Evolutionary conservation across 2,113 vertebrate species (phyloP).

Genomic region (Periophthalmus modestus): DNA sequence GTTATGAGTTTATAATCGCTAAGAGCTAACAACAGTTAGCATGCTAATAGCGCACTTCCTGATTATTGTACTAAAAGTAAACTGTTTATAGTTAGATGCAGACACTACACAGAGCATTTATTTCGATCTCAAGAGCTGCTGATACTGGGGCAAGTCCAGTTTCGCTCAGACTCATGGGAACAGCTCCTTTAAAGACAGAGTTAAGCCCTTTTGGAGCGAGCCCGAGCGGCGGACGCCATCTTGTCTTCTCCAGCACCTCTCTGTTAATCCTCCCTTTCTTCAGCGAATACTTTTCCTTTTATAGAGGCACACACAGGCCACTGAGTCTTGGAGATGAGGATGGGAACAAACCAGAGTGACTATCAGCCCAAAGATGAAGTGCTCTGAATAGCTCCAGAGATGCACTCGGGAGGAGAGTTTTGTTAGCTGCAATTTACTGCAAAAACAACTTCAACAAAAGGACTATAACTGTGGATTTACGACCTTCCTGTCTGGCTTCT

Average conservation of each 20-base stretch:
- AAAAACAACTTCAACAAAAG: conserved; percentile 60
- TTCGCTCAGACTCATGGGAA: no score
- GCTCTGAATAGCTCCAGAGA: conserved; percentile 41
- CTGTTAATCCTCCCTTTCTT: conserved; percentile 18
- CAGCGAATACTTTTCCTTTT: conserved; percentile 72
- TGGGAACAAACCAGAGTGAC: conserved; percentile 5
- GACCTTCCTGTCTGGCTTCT: conserved; percentile 47
- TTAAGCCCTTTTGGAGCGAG: conserved; percentile 4
- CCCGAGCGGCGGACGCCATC: conserved; percentile 21
- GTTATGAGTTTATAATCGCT: no score
- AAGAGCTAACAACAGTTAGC: no score
- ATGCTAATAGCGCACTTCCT: no score
- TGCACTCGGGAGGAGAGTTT: conserved; percentile 41
- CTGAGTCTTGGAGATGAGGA: conserved; percentile 7
- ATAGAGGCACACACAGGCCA: conserved; percentile 57
- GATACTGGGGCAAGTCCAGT: no score
- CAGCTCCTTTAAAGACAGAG: not conserved
- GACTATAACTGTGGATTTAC: conserved; percentile 62
- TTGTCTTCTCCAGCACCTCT: conserved; percentile 13
- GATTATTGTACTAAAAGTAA: no score
- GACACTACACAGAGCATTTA: no score
- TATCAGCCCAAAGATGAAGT: conserved; percentile 17
- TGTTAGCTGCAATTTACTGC: conserved; percentile 47
- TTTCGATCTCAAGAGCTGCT: no score
- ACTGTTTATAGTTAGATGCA: no score